phyloP scores from a whole-genome alignment of 2,888 invertebrate species.

The Drosophila antonietae region DNA sequence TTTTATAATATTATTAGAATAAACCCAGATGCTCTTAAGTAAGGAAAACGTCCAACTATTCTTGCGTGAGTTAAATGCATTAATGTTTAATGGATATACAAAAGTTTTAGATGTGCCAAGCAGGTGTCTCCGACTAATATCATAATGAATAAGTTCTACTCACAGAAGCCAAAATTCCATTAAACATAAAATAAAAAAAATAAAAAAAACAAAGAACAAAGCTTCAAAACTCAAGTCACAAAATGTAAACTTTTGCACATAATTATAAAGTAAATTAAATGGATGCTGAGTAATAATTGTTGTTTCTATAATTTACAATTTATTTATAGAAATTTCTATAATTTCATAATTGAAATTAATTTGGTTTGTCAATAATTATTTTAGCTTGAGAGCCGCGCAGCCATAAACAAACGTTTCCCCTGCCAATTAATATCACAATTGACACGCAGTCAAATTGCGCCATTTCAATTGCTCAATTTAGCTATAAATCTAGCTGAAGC shows the following conservation, averaged over 20 bases:
- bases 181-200: neutral
- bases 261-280: neutral
- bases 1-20: no score
- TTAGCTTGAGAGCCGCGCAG: neutral
- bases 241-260: neutral
- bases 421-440: conserved; percentile 15
- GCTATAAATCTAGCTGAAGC: conserved; percentile 9
- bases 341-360: neutral
- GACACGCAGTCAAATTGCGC: conserved; percentile 12
- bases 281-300: neutral
- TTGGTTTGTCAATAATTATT: neutral
- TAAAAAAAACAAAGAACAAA: no score
- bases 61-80: neutral
- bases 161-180: neutral
- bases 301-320: neutral
- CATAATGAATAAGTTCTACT: neutral
- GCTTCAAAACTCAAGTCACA: neutral
- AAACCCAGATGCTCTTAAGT: no score
- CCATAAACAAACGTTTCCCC: neutral
- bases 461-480: conserved; percentile 22
- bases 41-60: neutral
- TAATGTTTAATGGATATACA: neutral
- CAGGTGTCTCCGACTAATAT: neutral
- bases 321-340: neutral
- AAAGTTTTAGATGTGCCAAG: neutral